phyloP scores from a whole-genome alignment of 2,113 vertebrate species.

The Martes martes region DNA sequence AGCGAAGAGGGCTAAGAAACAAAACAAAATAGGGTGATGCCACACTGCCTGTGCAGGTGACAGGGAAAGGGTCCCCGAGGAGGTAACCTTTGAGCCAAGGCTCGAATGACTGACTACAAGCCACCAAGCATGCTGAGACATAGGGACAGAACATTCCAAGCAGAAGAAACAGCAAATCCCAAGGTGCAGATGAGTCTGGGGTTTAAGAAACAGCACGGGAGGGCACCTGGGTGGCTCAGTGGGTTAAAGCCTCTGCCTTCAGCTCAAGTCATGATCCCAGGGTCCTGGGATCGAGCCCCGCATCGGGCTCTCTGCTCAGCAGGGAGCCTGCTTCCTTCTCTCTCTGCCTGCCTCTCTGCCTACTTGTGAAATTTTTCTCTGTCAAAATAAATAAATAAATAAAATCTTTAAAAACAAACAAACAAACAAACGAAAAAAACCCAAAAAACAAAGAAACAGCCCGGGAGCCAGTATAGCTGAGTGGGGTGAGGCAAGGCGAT shows the following conservation, averaged over 20 bases:
- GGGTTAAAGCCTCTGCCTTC: no score
- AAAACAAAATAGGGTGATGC: background rate
- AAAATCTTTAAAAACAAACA: no score
- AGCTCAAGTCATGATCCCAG: no score
- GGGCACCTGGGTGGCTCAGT: background rate
- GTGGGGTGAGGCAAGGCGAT: background rate
- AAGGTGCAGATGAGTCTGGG: background rate
- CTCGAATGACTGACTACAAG: background rate
- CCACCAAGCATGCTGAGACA: background rate
- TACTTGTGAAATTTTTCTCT: no score
- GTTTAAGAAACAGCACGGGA: background rate
- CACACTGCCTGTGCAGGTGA: no score
- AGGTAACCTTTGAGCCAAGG: background rate
- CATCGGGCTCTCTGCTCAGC: no score
- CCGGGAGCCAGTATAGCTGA: background rate
- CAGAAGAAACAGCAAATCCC: background rate
- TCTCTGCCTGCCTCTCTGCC: no score
- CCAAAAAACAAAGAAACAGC: no score
- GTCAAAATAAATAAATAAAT: no score
- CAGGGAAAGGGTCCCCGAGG: background rate
- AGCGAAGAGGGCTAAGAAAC: background rate
- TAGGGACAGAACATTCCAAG: background rate
- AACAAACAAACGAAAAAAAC: no score
- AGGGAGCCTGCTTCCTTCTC: no score
- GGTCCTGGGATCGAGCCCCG: no score